Percentiles rank a stretch among this genome's conserved stretches.
Evolutionary conservation across 37 sponge, comb jelly and placozoan genomes (phyloP).

Genomic region (Cliona cf. orientalis): DNA sequence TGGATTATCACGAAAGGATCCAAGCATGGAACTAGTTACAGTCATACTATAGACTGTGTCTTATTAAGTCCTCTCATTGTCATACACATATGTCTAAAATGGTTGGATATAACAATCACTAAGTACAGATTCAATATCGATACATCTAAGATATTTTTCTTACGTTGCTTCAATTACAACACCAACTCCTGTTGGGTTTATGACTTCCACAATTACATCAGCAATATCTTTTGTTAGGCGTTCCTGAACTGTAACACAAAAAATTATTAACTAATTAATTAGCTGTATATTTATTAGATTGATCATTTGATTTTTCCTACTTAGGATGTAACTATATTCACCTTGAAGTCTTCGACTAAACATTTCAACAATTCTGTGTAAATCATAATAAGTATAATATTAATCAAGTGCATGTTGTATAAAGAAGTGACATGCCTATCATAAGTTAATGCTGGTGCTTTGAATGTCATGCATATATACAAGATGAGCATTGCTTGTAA

Average conservation of each 20-base stretch:
- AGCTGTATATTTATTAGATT: too few relatives aligned
- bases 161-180: conserved; percentile 85
- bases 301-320: too few relatives aligned
- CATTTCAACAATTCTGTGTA: conserved; percentile 83
- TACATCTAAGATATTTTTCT: too few relatives aligned
- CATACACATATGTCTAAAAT: conserved; percentile 88
- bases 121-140: too few relatives aligned
- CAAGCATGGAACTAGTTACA: conserved; percentile 90
- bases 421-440: too few relatives aligned
- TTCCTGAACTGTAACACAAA: conserved; percentile 67
- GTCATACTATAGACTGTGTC: conserved; percentile 70
- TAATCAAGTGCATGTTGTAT: too few relatives aligned
- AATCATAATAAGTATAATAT: too few relatives aligned
- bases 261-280: not conserved
- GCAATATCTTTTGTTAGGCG: conserved; percentile 89
- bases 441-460: too few relatives aligned
- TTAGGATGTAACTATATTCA: too few relatives aligned
- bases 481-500: too few relatives aligned
- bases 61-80: conserved; percentile 90
- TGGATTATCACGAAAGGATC: conserved; percentile 87
- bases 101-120: too few relatives aligned
- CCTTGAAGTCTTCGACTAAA: conserved; percentile 76
- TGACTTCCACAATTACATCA: conserved; percentile 64
- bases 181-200: conserved; percentile 87
- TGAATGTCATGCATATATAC: too few relatives aligned